Conservation (phyloP, 2,797 vertebrate species). For the Triplophysa yarkandensis region DNA sequence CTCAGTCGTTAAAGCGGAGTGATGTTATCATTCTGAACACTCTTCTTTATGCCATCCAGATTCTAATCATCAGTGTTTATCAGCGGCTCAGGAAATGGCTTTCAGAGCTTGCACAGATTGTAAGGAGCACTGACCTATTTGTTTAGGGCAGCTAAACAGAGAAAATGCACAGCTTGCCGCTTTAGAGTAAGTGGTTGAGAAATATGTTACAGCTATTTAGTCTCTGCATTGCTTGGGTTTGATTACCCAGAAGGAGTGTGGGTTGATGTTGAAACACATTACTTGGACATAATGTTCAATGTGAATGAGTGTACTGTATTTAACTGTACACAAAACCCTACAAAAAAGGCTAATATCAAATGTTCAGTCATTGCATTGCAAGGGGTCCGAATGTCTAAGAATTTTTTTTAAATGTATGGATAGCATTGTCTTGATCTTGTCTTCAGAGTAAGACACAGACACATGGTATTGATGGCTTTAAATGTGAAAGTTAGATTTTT, state of each 20-base stretch:
- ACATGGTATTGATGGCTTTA: too few species aligned
- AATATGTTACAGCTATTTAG: conserved; percentile 47
- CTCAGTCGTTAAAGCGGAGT: not conserved
- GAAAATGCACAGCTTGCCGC: conserved; percentile 47
- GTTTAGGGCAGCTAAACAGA: conserved; percentile 44
- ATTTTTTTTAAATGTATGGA: not conserved
- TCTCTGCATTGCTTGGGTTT: conserved; percentile 21
- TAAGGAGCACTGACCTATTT: conserved; percentile 44
- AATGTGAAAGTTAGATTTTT: too few species aligned
- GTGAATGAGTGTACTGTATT: not conserved
- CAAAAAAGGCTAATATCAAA: not conserved
- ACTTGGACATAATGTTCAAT: not conserved
- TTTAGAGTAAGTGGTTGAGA: conserved; percentile 24
- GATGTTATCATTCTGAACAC: not conserved
- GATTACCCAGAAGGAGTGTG: conserved; percentile 19
- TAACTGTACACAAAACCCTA: not conserved
- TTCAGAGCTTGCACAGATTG: conserved; percentile 44
- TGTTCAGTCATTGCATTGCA: not conserved
- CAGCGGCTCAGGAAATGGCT: conserved; percentile 41
- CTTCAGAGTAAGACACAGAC: too few species aligned
- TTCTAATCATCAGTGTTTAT: conserved; percentile 31
- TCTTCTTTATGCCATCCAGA: conserved; percentile 6
- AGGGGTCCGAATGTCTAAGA: not conserved
- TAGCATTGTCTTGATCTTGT: not conserved
- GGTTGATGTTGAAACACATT: conserved; percentile 31